phyloP scores from a whole-genome alignment of 2,113 vertebrate genomes.

The Rhinopomastus cyanomelas region DNA sequence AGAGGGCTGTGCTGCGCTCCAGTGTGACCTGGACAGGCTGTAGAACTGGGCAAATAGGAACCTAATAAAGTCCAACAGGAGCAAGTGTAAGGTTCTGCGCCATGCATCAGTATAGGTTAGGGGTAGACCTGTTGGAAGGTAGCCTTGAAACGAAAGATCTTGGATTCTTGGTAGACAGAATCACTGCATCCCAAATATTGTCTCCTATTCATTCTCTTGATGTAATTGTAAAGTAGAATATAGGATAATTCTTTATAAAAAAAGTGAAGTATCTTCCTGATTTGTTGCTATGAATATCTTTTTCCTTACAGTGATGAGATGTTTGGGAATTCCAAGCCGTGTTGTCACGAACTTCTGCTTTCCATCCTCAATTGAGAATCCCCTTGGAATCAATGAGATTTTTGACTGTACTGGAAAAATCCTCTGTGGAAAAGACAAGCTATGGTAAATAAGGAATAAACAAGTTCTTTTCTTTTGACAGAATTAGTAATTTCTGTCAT shows the following conservation, averaged over 20 bases:
- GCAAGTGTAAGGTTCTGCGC: too few species aligned
- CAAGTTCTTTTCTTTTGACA: background rate
- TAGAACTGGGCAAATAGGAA: too few species aligned
- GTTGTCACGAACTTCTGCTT: conserved; percentile 59
- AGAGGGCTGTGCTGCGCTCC: too few species aligned
- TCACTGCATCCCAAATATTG: background rate
- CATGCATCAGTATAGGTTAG: too few species aligned
- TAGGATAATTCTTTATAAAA: background rate
- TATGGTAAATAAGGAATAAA: conserved; percentile 26
- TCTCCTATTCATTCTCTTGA: background rate
- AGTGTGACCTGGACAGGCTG: too few species aligned
- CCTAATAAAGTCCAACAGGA: too few species aligned
- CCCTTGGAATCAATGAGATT: conserved; percentile 39
- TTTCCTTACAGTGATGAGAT: conserved; percentile 36
- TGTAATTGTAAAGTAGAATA: background rate
- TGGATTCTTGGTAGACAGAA: background rate
- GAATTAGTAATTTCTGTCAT: too few species aligned
- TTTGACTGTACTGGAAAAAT: conserved; percentile 54
- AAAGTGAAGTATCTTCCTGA: background rate
- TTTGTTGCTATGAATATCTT: background rate
- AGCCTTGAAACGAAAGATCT: too few species aligned
- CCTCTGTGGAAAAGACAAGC: conserved; percentile 56
- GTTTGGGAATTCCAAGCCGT: conserved; percentile 60
- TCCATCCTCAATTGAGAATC: conserved; percentile 31
- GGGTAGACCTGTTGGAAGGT: too few species aligned